phyloP scores from a whole-genome alignment of 2,888 invertebrate genomes.

The Cephonodes hylas region DNA sequence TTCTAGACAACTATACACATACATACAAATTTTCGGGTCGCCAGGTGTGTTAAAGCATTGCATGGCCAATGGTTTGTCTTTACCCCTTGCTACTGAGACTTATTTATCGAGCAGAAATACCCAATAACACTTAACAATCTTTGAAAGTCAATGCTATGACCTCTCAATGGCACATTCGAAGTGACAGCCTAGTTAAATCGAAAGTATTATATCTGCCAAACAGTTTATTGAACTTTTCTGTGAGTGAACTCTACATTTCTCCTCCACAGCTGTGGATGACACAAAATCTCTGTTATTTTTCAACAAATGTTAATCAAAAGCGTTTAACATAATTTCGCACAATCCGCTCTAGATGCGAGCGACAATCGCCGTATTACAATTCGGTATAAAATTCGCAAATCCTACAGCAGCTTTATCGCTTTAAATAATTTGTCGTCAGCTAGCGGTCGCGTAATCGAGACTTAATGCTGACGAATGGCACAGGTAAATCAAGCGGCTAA shows the following conservation, averaged over 20 bases:
- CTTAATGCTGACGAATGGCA: conserved; percentile 55
- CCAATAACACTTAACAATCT: too few relatives aligned
- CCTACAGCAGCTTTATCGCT: conserved; percentile 1
- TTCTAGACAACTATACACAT: too few relatives aligned
- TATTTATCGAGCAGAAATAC: too few relatives aligned
- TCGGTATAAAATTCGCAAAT: conserved; percentile 1
- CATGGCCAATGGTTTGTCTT: too few relatives aligned
- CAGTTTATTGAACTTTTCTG: not conserved
- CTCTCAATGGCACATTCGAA: too few relatives aligned
- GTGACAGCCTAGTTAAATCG: too few relatives aligned
- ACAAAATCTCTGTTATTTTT: not conserved
- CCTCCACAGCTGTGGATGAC: too few relatives aligned
- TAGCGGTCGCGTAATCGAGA: conserved; percentile 23
- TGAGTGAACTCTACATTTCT: not conserved
- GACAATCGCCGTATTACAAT: not conserved
- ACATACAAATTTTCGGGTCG: too few relatives aligned
- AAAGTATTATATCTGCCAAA: not conserved
- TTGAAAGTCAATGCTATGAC: too few relatives aligned
- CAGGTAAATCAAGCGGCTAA: conserved; percentile 52
- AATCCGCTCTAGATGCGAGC: not conserved
- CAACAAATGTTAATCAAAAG: not conserved
- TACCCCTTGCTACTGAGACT: too few relatives aligned
- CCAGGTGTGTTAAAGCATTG: too few relatives aligned
- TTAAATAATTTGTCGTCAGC: conserved; percentile 17
- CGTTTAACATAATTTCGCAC: not conserved